Percentiles rank a stretch among this genome's conserved stretches.
These are phyloP conservation scores for Julus scanicus DNA, from an alignment of 2,888 invertebrate species.

Conservation along the genomic window DNA sequence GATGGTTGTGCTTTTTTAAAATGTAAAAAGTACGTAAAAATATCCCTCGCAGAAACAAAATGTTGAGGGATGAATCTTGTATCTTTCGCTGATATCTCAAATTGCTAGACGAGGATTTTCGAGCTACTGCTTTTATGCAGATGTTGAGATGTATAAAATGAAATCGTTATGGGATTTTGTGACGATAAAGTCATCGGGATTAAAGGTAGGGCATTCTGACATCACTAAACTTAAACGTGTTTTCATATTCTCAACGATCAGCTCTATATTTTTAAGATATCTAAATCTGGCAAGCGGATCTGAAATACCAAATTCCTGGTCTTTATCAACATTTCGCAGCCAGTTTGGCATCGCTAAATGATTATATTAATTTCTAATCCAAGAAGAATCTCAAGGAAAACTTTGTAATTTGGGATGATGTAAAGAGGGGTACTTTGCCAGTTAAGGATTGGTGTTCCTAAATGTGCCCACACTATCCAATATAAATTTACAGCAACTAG, in stretches of 20 bases:
- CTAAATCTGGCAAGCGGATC: not conserved
- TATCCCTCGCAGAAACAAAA: not conserved
- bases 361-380: not conserved
- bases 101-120: not conserved
- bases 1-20: not conserved
- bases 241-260: not conserved
- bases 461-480: no score
- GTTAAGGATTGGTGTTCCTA: no score
- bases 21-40: not conserved
- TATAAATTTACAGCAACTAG: no score
- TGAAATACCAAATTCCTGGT: not conserved
- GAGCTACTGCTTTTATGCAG: constrained; percentile 41
- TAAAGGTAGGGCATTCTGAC: not conserved
- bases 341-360: not conserved
- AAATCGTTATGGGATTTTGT: constrained; percentile 31
- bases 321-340: not conserved
- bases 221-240: not conserved
- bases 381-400: not conserved
- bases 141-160: not conserved
- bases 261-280: not conserved
- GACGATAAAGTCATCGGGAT: not conserved
- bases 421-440: no score
- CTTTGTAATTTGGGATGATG: no score
- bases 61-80: not conserved
- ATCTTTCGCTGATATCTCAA: constrained; percentile 26